Conservation (phyloP, 1,140 invertebrate genomes). For the Grapholita molesta region DNA sequence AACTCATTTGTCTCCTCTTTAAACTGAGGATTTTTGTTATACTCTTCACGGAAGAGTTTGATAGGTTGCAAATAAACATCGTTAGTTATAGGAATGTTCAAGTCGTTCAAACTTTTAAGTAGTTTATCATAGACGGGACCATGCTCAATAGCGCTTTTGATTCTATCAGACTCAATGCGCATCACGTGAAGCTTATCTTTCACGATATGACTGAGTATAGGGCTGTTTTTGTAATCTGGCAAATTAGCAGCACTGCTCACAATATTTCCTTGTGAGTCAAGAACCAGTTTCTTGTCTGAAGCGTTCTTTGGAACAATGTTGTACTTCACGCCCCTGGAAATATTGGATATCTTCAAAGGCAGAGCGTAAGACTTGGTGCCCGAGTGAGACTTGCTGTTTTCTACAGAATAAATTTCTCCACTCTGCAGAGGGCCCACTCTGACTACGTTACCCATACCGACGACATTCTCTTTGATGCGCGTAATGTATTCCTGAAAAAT, state of each 20-base stretch:
- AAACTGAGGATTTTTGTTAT: slow-evolving; percentile 76
- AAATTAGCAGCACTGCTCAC: slow-evolving; percentile 73
- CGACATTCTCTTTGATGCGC: slow-evolving; percentile 81
- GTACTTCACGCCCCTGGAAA: slow-evolving; percentile 71
- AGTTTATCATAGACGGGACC: slow-evolving; percentile 79
- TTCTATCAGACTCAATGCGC: slow-evolving; percentile 76
- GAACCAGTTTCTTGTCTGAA: slow-evolving; percentile 72
- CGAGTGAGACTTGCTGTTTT: slow-evolving; percentile 63
- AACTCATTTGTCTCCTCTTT: slow-evolving; percentile 78
- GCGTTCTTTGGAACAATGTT: slow-evolving; percentile 74
- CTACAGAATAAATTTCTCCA: slow-evolving; percentile 66
- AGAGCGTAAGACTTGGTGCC: slow-evolving; percentile 71
- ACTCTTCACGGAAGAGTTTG: slow-evolving; percentile 76
- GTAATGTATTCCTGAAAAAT: slow-evolving; percentile 82
- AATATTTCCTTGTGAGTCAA: slow-evolving; percentile 73
- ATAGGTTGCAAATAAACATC: slow-evolving; percentile 78
- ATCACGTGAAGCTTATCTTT: slow-evolving; percentile 77
- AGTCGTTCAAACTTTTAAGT: slow-evolving; percentile 75
- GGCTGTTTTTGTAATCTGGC: slow-evolving; percentile 71
- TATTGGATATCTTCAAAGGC: slow-evolving; percentile 72
- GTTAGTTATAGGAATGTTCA: slow-evolving; percentile 73
- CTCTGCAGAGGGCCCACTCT: slow-evolving; percentile 74
- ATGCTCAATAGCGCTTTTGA: slow-evolving; percentile 80
- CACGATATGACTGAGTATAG: slow-evolving; percentile 66
- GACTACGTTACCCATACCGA: slow-evolving; percentile 81